Evolutionary conservation across 1,140 invertebrate genomes (phyloP).

Genomic region (Anoplophora glabripennis): DNA sequence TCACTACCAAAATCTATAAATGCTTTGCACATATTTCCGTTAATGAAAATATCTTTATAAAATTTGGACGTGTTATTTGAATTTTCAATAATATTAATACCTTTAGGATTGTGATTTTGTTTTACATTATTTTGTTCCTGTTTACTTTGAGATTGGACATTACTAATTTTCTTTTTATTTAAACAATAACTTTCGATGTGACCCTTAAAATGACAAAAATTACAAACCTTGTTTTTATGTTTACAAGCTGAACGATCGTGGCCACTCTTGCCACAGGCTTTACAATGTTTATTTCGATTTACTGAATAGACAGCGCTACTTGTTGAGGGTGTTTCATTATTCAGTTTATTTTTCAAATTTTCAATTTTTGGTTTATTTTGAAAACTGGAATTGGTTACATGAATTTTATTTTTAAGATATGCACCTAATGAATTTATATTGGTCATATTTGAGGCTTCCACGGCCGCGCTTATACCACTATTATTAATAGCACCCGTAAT

Average conservation of each 20-base stretch:
- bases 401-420: slow-evolving; percentile 16
- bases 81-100: slow-evolving; percentile 1
- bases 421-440: slow-evolving; percentile 2
- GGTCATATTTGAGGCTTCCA: slow-evolving; percentile 11
- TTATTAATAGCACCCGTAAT: slow-evolving; percentile 9
- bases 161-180: background rate
- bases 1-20: slow-evolving; percentile 11
- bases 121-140: too few species aligned
- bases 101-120: background rate
- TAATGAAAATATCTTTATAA: background rate
- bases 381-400: too few species aligned
- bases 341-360: background rate
- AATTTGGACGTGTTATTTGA: background rate
- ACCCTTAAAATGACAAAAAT: background rate
- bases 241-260: slow-evolving; percentile 2
- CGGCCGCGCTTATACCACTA: background rate
- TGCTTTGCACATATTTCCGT: background rate
- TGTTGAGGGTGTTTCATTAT: background rate
- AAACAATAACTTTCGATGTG: slow-evolving; percentile 6
- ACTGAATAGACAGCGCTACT: background rate
- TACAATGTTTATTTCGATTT: slow-evolving; percentile 2
- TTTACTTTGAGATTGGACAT: too few species aligned
- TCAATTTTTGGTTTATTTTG: background rate
- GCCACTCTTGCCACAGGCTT: slow-evolving; percentile 1
- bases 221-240: slow-evolving; percentile 5